A percentile compares a stretch with the other conserved stretches of the same genome.
Conservation (phyloP, 2,113 vertebrate genomes). For the Gnathonemus longibarbis region DNA sequence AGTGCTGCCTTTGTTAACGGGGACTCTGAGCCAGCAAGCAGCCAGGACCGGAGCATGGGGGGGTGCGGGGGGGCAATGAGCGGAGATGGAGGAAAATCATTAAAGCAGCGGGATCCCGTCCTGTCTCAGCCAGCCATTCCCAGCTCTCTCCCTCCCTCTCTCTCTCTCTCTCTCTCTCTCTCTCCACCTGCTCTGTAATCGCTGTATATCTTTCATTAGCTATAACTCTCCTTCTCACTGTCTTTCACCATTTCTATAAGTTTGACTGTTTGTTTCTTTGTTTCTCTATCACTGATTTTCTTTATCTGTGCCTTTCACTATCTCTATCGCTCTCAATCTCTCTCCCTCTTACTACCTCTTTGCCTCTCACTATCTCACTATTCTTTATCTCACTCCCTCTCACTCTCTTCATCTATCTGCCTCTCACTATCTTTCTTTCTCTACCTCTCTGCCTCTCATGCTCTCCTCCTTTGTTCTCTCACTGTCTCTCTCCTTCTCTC, state of each 20-base stretch:
- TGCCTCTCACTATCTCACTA: neutral
- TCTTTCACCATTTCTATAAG: neutral
- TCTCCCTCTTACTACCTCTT: neutral
- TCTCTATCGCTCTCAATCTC: neutral
- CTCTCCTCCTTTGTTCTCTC: too few relatives aligned
- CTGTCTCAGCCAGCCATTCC: neutral
- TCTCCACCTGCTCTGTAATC: neutral
- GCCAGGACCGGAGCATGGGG: neutral
- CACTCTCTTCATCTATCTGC: neutral
- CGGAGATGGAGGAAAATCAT: conserved; percentile 12
- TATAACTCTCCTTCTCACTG: neutral
- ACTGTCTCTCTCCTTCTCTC: neutral
- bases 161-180: neutral
- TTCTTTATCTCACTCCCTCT: neutral
- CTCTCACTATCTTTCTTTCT: neutral
- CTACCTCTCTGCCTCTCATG: neutral
- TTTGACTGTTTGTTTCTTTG: neutral
- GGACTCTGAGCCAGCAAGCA: neutral
- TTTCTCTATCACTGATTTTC: neutral
- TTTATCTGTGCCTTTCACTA: too few relatives aligned
- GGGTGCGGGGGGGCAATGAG: neutral
- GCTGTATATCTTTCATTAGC: neutral
- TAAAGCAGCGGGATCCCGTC: neutral
- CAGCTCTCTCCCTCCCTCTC: neutral
- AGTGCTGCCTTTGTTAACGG: conserved; percentile 7